Evolutionary conservation across 2,797 vertebrate species (phyloP).

Genomic region (Molothrus ater): DNA sequence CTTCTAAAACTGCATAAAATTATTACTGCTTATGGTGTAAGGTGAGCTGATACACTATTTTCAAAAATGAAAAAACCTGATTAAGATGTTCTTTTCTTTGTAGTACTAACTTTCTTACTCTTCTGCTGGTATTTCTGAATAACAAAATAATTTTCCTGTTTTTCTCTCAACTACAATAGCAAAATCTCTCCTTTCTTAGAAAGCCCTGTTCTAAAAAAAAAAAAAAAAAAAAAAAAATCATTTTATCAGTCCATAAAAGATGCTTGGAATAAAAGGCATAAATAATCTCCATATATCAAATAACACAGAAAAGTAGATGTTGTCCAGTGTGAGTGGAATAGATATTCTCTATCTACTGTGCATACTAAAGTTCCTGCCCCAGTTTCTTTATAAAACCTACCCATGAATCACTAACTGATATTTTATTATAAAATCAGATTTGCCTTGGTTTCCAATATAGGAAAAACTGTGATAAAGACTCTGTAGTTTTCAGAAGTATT

Average conservation of each 20-base stretch:
- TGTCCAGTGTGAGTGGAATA: background rate
- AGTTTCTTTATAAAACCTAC: background rate
- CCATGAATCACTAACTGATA: background rate
- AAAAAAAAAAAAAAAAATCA: background rate
- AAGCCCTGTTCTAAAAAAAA: background rate
- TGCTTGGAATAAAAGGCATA: background rate
- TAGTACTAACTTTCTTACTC: background rate
- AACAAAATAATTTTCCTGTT: background rate
- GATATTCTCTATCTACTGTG: background rate
- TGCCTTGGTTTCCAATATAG: background rate
- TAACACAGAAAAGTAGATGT: background rate
- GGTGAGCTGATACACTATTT: background rate
- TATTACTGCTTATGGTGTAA: background rate
- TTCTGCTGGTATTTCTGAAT: background rate
- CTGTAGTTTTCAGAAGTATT: background rate
- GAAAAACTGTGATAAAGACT: background rate
- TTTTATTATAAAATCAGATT: background rate
- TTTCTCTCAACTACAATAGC: background rate
- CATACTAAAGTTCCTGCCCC: background rate
- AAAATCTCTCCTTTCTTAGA: background rate
- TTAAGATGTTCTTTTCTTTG: background rate
- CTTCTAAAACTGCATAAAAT: background rate
- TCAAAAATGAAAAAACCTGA: background rate
- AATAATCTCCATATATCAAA: background rate
- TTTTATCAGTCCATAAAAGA: background rate